These are phyloP conservation scores for Chydorus sphaericus DNA, from an alignment of 2,888 invertebrate genomes.

Conservation along the genomic window DNA sequence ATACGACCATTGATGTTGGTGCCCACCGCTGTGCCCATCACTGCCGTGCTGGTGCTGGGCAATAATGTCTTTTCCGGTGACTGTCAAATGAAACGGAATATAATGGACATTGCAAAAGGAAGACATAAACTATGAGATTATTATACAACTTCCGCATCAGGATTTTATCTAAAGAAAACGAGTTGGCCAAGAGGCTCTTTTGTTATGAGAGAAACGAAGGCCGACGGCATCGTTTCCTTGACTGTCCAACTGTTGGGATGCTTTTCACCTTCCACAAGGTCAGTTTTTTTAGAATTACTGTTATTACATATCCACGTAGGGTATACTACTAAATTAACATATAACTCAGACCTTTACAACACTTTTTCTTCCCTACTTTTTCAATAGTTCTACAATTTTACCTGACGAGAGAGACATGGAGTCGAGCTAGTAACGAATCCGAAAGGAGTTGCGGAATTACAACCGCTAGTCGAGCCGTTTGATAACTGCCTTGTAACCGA, in stretches of 20 bases:
- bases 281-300: no score
- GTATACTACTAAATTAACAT: no score
- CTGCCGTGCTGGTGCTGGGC: no score
- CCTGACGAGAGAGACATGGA: background rate
- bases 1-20: conserved; percentile 9
- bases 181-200: background rate
- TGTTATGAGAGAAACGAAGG: background rate
- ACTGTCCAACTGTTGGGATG: no score
- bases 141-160: background rate
- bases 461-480: background rate
- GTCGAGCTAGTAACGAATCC: background rate
- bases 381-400: no score
- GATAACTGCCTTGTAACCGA: background rate
- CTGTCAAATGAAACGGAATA: background rate
- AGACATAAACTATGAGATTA: background rate
- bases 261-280: no score
- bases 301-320: no score
- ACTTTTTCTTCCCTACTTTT: no score
- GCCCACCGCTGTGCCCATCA: background rate
- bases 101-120: background rate
- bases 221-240: no score
- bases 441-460: no score
- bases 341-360: no score
- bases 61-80: background rate
- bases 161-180: background rate